Evolutionary conservation across 2,113 vertebrate genomes (phyloP).

Genomic region (Alligator mississippiensis): DNA sequence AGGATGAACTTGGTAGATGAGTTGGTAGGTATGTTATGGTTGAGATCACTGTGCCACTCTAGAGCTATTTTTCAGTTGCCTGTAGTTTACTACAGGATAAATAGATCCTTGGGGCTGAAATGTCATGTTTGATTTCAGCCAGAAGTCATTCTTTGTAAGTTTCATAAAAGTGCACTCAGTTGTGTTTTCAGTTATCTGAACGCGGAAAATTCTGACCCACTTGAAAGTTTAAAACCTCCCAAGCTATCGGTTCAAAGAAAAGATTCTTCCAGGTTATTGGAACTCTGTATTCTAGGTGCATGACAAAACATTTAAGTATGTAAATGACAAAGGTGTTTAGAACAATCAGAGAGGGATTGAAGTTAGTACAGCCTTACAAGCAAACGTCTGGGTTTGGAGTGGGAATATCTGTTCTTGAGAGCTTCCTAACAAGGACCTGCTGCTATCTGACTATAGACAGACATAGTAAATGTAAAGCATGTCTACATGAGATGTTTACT

Average conservation of each 20-base stretch:
- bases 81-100: not conserved
- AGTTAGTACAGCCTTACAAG: no score
- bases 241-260: not conserved
- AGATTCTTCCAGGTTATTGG: not conserved
- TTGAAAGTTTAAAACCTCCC: not conserved
- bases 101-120: not conserved
- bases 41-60: not conserved
- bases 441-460: no score
- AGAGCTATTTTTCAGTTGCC: not conserved
- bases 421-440: no score
- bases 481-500: no score
- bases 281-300: not conserved
- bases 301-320: not conserved
- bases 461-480: no score
- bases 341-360: no score
- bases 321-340: no score
- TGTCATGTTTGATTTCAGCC: conserved; percentile 2
- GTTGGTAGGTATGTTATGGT: not conserved
- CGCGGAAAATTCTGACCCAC: not conserved
- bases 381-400: no score
- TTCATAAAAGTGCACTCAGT: not conserved
- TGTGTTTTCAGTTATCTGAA: conserved; percentile 3
- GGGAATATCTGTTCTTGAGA: no score
- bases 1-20: no score
- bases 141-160: not conserved